phyloP scores from a whole-genome alignment of 2,888 invertebrate genomes.

The Adelognathus sp. region DNA sequence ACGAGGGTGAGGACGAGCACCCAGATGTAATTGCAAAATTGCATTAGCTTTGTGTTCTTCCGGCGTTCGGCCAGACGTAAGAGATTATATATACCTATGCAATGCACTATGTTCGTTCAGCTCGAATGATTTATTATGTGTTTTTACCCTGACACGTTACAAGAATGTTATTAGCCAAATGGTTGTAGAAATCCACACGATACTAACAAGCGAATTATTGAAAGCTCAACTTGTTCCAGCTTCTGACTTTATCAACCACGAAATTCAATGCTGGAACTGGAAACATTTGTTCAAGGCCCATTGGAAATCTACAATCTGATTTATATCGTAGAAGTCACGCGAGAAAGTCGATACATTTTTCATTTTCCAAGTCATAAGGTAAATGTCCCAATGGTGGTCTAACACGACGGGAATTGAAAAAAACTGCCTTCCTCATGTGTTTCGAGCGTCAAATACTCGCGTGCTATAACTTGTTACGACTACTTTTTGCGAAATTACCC shows the following conservation, averaged over 20 bases:
- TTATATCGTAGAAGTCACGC: too few species aligned
- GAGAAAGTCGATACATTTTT: too few species aligned
- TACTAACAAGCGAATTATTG: background rate
- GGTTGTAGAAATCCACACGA: conserved; percentile 3
- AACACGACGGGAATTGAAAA: too few species aligned
- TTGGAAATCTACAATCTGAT: too few species aligned
- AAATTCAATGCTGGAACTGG: background rate
- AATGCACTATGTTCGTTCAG: conserved; percentile 27
- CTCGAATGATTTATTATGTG: conserved; percentile 42
- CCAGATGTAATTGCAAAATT: conserved; percentile 76
- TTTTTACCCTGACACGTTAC: conserved; percentile 32
- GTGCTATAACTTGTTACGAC: too few species aligned
- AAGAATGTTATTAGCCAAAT: conserved; percentile 31
- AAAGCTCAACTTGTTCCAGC: background rate
- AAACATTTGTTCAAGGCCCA: too few species aligned
- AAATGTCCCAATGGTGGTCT: too few species aligned
- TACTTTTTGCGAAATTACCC: too few species aligned
- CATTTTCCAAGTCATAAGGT: too few species aligned
- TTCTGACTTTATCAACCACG: background rate
- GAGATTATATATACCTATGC: conserved; percentile 69
- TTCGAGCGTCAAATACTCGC: too few species aligned
- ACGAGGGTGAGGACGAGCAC: conserved; percentile 64
- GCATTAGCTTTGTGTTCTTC: conserved; percentile 78
- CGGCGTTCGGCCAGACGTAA: conserved; percentile 74
- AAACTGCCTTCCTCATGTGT: too few species aligned